A percentile compares a stretch with the other conserved stretches of the same genome.
These are phyloP conservation scores for Apogon hyalosoma DNA, from an alignment of 2,797 vertebrate genomes.

Conservation along the genomic window DNA sequence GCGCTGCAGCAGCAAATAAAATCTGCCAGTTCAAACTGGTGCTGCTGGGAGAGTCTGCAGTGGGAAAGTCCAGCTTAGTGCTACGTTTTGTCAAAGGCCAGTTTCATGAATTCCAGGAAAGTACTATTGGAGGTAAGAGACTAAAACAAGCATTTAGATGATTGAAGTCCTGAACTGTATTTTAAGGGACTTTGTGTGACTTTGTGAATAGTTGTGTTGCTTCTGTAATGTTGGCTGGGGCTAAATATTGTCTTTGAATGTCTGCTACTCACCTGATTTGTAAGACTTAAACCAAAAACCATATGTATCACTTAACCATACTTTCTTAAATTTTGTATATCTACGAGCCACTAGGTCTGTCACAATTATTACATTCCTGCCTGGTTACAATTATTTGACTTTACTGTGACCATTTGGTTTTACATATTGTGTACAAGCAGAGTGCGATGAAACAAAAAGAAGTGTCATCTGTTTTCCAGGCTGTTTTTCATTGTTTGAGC, in stretches of 20 bases:
- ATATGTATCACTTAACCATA: no score
- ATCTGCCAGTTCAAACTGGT: slow-evolving; percentile 91
- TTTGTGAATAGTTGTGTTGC: background rate
- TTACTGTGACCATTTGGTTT: no score
- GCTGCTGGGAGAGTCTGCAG: slow-evolving; percentile 87
- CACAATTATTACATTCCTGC: no score
- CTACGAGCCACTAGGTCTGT: no score
- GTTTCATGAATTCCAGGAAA: slow-evolving; percentile 89
- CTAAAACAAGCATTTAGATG: background rate
- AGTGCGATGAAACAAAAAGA: no score
- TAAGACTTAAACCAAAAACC: no score
- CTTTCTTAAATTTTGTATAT: no score
- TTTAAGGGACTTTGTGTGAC: background rate
- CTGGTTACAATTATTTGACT: no score
- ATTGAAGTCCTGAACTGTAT: background rate
- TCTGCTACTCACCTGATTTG: background rate
- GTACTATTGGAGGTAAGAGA: slow-evolving; percentile 89
- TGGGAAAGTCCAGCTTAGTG: slow-evolving; percentile 89
- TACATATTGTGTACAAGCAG: no score
- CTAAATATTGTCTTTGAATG: background rate
- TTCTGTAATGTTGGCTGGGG: background rate
- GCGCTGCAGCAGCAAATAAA: slow-evolving; percentile 83
- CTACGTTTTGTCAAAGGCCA: slow-evolving; percentile 90
- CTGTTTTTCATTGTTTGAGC: no score
- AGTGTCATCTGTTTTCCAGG: no score